Evolutionary conservation across 2,113 vertebrate genomes (phyloP).

Genomic region (Bos javanicus): DNA sequence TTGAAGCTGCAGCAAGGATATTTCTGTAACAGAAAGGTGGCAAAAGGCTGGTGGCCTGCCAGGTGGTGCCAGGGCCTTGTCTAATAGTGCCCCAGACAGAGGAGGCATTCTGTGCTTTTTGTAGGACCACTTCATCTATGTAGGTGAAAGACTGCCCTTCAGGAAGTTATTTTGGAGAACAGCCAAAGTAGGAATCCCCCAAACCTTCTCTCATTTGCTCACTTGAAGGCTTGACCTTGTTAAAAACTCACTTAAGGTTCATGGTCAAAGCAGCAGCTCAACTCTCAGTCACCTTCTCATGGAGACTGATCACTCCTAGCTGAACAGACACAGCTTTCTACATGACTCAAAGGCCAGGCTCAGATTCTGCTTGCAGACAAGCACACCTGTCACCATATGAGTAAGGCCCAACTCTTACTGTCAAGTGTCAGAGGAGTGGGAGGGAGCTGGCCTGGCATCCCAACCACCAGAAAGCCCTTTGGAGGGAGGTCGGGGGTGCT

Average conservation of each 20-base stretch:
- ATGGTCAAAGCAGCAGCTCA: not conserved
- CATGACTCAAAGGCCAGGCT: not conserved
- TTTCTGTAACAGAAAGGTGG: not conserved
- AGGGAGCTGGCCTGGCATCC: not conserved
- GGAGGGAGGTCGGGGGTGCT: not conserved
- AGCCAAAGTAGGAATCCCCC: not conserved
- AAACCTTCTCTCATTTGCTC: not conserved
- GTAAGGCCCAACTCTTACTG: not conserved
- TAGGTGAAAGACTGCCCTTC: not conserved
- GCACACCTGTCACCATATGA: not conserved
- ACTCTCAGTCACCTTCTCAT: not conserved
- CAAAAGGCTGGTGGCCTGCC: not conserved
- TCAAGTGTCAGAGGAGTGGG: not conserved
- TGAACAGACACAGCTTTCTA: not conserved
- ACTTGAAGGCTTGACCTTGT: not conserved
- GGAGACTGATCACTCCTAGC: not conserved
- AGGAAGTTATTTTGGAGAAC: constrained; percentile 8
- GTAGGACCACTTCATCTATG: not conserved
- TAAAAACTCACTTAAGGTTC: constrained; percentile 11
- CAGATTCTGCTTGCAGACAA: not conserved
- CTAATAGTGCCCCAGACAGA: not conserved
- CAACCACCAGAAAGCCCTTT: not conserved
- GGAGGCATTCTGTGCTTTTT: not conserved
- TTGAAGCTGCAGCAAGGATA: not conserved
- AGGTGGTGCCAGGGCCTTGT: not conserved